Percentiles rank a stretch among this genome's conserved stretches.
phyloP scores from a whole-genome alignment of 2,113 vertebrate genomes.

The Labeo catla region DNA sequence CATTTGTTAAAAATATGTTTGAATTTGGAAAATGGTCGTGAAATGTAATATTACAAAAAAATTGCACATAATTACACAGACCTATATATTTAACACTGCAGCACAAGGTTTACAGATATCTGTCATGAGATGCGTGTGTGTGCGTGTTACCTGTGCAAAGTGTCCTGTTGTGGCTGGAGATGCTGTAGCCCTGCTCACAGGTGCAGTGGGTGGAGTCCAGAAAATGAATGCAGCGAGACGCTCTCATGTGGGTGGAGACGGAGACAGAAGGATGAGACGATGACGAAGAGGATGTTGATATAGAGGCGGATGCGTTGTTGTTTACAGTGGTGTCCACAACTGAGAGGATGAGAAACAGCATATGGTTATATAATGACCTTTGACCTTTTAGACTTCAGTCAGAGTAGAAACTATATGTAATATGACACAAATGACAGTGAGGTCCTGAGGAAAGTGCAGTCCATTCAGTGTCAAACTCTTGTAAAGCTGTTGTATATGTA shows the following conservation, averaged over 20 bases:
- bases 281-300: not conserved
- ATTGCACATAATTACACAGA: too few relatives aligned
- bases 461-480: not conserved
- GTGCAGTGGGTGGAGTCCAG: slow-evolving; percentile 78
- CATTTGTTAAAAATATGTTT: too few relatives aligned
- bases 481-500: too few relatives aligned
- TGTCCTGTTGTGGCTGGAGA: slow-evolving; percentile 53
- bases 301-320: slow-evolving; percentile 11
- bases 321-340: slow-evolving; percentile 8
- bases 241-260: slow-evolving; percentile 67
- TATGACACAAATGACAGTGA: not conserved
- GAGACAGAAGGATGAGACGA: slow-evolving; percentile 41
- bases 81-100: too few relatives aligned
- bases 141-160: slow-evolving; percentile 78
- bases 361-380: not conserved
- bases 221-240: slow-evolving; percentile 79
- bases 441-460: not conserved
- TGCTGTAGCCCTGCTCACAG: slow-evolving; percentile 79
- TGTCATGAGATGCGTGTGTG: not conserved
- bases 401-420: not conserved
- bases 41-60: too few relatives aligned
- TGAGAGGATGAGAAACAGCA: not conserved
- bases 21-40: too few relatives aligned
- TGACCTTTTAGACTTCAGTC: not conserved
- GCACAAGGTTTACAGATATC: too few relatives aligned